phyloP scores from a whole-genome alignment of 1,140 invertebrate species.

The Caenorhabditis remanei region DNA sequence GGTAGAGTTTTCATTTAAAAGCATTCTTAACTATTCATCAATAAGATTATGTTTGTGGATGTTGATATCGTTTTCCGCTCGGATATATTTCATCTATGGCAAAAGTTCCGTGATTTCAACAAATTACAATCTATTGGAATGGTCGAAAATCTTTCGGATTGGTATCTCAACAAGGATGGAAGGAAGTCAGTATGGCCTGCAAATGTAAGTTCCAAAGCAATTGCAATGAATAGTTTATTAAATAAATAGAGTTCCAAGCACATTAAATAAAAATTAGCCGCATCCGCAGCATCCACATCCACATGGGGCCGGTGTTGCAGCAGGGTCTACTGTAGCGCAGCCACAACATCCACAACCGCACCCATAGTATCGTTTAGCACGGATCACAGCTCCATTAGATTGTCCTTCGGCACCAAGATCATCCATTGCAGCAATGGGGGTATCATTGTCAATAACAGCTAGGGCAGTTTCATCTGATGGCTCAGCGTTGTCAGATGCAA shows the following conservation, averaged over 20 bases:
- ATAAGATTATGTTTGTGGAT: constrained; percentile 37
- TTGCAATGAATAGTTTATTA: no score
- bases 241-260: no score
- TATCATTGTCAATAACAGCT: constrained; percentile 14
- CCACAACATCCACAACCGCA: constrained; percentile 39
- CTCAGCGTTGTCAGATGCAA: neutral
- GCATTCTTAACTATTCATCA: neutral
- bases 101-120: neutral
- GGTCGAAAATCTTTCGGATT: constrained; percentile 32
- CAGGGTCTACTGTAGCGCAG: neutral
- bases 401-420: neutral
- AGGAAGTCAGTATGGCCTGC: constrained; percentile 23
- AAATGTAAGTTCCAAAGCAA: neutral
- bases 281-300: constrained; percentile 47
- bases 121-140: neutral
- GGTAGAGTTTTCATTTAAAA: neutral
- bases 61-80: constrained; percentile 14
- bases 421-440: neutral
- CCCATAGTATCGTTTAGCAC: constrained; percentile 28
- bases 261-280: neutral
- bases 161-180: constrained; percentile 21
- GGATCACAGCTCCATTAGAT: constrained; percentile 15
- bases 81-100: constrained; percentile 11
- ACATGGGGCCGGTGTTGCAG: neutral
- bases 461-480: neutral